Base-by-base conservation (phyloP, 2,888 invertebrate genomes). In the Amphimallon solstitiale region DNA sequence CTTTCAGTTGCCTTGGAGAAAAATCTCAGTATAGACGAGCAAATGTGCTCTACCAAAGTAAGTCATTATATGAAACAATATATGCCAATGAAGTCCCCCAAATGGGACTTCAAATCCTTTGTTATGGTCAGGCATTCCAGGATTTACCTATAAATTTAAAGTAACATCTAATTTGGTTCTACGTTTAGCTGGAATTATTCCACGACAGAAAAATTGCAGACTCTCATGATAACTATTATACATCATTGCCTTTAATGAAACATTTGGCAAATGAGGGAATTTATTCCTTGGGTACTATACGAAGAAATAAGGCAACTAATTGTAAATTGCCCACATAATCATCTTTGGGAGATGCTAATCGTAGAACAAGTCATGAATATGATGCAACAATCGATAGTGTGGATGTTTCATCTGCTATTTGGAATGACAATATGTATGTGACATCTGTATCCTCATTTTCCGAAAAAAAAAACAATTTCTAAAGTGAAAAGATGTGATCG, bases 311-410 rank as follows among this genome's bases (percentile, higher is more conserved):
- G 59, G 15, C 46, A 10, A 29, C 43, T 15, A 61, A 64, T 43
- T 65, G 61, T 43, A 62, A 65, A 49, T 37, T 23, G 5, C 23
- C 23, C 23, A 23, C 23, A 23, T 2, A 23, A 23, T 2, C 23
- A 4, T 23, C 23, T 29, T 80, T 80, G 61, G 74, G 76, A 49
- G 72, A 76, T 5, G 75, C 74, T 34, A 75, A 77, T n/a, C 6
- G 78, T 5, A n/a, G n/a, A n/a, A n/a, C n/a, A n/a, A n/a, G n/a
- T n/a, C n/a, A n/a, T n/a, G n/a, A n/a, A n/a, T n/a, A n/a, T n/a
- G n/a, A n/a, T n/a, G n/a, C n/a, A n/a, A n/a, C n/a, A n/a, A n/a
- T n/a, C n/a, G n/a, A n/a, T n/a, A n/a, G n/a, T n/a, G n/a, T n/a
- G n/a, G 54, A 37, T 34, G 37, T 51, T 35, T 63, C 63, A 34